A percentile compares a stretch with the other conserved stretches of the same genome.
phyloP scores from a whole-genome alignment of 2,888 invertebrate genomes.

The Nomada fabriciana region DNA sequence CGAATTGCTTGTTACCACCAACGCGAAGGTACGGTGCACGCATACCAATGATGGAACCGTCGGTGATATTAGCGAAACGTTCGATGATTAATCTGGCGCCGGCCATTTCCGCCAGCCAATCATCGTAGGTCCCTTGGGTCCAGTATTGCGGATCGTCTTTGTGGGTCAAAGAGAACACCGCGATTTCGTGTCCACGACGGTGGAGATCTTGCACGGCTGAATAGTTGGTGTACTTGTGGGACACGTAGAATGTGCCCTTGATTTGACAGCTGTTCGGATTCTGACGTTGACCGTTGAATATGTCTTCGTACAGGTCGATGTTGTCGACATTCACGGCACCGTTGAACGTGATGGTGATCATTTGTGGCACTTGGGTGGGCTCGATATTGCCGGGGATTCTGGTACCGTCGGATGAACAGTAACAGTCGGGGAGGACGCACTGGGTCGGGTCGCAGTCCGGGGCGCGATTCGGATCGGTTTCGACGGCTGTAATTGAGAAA shows the following conservation, averaged over 20 bases:
- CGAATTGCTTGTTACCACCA: conserved; percentile 97
- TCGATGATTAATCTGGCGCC: conserved; percentile 94
- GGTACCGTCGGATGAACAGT: conserved; percentile 96
- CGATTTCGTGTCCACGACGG: conserved; percentile 95
- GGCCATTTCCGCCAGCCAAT: conserved; percentile 98
- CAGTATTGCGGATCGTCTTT: conserved; percentile 97
- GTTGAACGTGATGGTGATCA: conserved; percentile 97
- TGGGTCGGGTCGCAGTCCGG: conserved; percentile 96
- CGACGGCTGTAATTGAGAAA: conserved; percentile 88
- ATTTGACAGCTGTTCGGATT: conserved; percentile 96
- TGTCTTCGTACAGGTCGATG: conserved; percentile 95
- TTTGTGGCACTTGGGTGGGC: conserved; percentile 94
- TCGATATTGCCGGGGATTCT: conserved; percentile 94
- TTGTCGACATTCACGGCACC: conserved; percentile 97
- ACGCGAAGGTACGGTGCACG: conserved; percentile 95
- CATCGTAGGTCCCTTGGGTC: conserved; percentile 94
- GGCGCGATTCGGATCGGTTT: conserved; percentile 95
- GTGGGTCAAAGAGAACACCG: conserved; percentile 96
- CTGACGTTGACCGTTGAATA: conserved; percentile 93
- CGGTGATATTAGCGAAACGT: conserved; percentile 96
- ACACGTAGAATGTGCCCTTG: conserved; percentile 95
- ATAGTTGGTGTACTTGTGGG: conserved; percentile 96
- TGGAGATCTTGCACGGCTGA: conserved; percentile 95
- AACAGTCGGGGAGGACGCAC: conserved; percentile 95
- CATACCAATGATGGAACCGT: conserved; percentile 93